Conservation (phyloP, 2,797 vertebrate species). For the Bradypodion ventrale region DNA sequence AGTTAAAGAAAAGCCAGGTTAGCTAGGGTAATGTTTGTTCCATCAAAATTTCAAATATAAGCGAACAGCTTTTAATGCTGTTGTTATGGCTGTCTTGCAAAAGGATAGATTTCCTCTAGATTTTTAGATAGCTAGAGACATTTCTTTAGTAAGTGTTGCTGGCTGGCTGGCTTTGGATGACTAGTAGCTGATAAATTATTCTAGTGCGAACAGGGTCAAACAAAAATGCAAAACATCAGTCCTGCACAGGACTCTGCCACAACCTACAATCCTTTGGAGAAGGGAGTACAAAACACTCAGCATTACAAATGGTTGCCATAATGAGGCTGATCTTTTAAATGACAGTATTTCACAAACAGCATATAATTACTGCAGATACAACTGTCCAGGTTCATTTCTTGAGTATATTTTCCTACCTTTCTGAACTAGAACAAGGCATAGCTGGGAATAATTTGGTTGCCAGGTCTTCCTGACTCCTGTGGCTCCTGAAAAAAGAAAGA, state of each 20-base stretch:
- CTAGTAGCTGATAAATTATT: too few species aligned
- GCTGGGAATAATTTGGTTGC: neutral
- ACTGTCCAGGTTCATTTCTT: neutral
- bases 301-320: neutral
- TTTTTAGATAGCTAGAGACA: neutral
- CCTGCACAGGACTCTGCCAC: too few species aligned
- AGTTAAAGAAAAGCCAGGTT: slow-evolving; percentile 20
- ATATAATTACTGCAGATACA: neutral
- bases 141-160: neutral
- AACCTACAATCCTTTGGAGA: too few species aligned
- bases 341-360: neutral
- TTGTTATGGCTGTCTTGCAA: neutral
- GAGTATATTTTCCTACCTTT: neutral
- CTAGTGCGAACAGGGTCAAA: too few species aligned
- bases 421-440: neutral
- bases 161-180: neutral
- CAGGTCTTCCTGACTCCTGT: neutral
- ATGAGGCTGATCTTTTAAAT: neutral
- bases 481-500: neutral
- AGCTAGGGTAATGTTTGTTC: slow-evolving; percentile 10
- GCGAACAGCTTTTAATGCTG: neutral
- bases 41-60: slow-evolving; percentile 8
- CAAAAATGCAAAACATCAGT: neutral
- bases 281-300: neutral
- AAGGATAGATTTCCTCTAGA: neutral